phyloP scores from a whole-genome alignment of 1,140 invertebrate species.

The Amphibalanus amphitrite region DNA sequence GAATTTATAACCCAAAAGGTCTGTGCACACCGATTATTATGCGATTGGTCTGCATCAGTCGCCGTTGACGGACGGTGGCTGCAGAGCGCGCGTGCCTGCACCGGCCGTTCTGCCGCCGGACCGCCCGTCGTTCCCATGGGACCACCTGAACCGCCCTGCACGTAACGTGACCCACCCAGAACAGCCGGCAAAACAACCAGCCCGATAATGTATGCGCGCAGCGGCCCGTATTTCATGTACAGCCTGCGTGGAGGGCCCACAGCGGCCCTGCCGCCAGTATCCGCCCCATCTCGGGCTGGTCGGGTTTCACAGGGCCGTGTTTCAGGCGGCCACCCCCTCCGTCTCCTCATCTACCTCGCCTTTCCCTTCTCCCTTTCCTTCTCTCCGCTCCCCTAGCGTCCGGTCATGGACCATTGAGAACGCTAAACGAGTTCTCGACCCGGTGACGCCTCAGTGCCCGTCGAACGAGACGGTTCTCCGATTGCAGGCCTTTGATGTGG shows the following conservation, averaged over 20 bases:
- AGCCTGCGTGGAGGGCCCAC: too few relatives aligned
- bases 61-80: too few relatives aligned
- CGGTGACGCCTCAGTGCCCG: background rate
- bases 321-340: background rate
- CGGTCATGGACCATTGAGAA: background rate
- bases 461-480: background rate
- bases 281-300: background rate
- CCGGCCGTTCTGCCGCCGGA: too few relatives aligned
- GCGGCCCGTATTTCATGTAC: background rate
- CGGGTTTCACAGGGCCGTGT: background rate
- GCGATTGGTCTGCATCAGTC: too few relatives aligned
- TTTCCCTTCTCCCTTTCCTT: too few relatives aligned
- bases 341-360: background rate
- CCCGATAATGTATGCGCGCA: background rate
- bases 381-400: too few relatives aligned
- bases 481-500: background rate
- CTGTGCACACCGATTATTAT: too few relatives aligned
- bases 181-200: background rate
- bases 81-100: too few relatives aligned
- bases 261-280: background rate
- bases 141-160: background rate
- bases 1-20: too few relatives aligned
- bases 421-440: background rate
- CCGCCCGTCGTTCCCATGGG: too few relatives aligned
- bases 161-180: background rate